Base-by-base conservation (phyloP, 2,888 invertebrate genomes). In the Clitarchus hookeri region DNA sequence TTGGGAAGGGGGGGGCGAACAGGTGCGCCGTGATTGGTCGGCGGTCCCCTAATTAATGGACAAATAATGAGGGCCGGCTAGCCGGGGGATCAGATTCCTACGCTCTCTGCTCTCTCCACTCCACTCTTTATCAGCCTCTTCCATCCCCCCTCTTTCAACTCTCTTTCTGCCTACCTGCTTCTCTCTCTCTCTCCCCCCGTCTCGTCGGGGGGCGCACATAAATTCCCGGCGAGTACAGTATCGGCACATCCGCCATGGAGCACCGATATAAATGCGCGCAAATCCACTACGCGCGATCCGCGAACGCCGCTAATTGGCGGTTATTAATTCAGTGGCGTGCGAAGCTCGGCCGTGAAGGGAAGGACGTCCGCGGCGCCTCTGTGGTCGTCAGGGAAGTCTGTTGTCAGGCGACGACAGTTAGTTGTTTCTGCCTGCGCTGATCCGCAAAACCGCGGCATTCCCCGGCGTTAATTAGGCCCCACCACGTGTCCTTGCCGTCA, bases 11-110 rank as follows among this genome's bases (percentile, higher is more conserved):
- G n/a, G 65, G 11, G 65, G 19, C 11, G 23, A 65, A 65, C 65
- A 65, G 65, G 65, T 65, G 65, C n/a, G 65, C 65, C 65, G 65
- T 65, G 65, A 65, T 65, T 65, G 65, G 65, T 65, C 65, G 65
- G 65, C 65, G 65, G 23, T n/a, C 23, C 65, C 65, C 8, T 65
- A 65, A 65, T 65, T 65, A 65, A 65, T 65, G 65, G 65, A 65
- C 65, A 65, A 65, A 65, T 65, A 65, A 65, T 65, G 65, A 65
- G 65, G 19, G 19, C 65, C 65, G 65, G 65, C 65, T 65, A 23
- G 65, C 65, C n/a, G 8, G 65, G 19, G 65, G 11, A 65, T 65
- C 65, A 65, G 65, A 65, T 65, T 65, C 65, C 65, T n/a, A 65
- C 65, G 8, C 65, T 19, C 65, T 65, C 65, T 65, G 13, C 16